phyloP scores from a whole-genome alignment of 2,113 vertebrate genomes.

The Laterallus jamaicensis region DNA sequence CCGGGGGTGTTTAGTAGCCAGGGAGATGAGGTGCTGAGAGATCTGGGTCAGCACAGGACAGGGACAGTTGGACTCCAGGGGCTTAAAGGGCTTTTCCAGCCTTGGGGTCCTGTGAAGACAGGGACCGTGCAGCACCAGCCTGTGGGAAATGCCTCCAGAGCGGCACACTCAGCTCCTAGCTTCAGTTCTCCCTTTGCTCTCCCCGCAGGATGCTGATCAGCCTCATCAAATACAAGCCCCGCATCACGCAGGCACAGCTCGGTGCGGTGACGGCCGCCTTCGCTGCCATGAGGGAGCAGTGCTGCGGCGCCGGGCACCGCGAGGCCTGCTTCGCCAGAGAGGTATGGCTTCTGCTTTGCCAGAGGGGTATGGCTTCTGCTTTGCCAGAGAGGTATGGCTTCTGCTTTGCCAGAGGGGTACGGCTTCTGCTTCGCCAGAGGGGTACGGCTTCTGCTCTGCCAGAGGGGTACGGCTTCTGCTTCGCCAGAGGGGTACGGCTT shows the following conservation, averaged over 20 bases:
- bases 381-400: constrained; percentile 20
- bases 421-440: not conserved
- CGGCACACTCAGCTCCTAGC: not conserved
- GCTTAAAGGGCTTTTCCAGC: too few relatives aligned
- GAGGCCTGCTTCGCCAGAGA: constrained; percentile 49
- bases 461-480: constrained; percentile 43
- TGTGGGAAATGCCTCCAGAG: too few relatives aligned
- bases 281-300: not conserved
- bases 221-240: constrained; percentile 34
- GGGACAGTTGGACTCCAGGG: too few relatives aligned
- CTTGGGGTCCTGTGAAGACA: too few relatives aligned
- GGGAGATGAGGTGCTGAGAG: too few relatives aligned
- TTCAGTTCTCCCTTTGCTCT: not conserved
- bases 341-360: constrained; percentile 8
- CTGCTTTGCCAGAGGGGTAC: constrained; percentile 65
- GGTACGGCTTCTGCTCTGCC: not conserved
- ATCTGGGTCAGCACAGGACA: too few relatives aligned
- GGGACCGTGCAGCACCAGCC: too few relatives aligned
- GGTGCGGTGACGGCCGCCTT: not conserved
- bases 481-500: constrained; percentile 20
- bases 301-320: not conserved
- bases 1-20: too few relatives aligned
- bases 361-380: constrained; percentile 43
- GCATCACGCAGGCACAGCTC: not conserved
- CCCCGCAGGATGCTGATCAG: constrained; percentile 43